A percentile compares a stretch with the other conserved stretches of the same genome.
These are phyloP conservation scores for Puffinus mauretanicus DNA, from an alignment of 2,113 vertebrate species.

Conservation along the genomic window DNA sequence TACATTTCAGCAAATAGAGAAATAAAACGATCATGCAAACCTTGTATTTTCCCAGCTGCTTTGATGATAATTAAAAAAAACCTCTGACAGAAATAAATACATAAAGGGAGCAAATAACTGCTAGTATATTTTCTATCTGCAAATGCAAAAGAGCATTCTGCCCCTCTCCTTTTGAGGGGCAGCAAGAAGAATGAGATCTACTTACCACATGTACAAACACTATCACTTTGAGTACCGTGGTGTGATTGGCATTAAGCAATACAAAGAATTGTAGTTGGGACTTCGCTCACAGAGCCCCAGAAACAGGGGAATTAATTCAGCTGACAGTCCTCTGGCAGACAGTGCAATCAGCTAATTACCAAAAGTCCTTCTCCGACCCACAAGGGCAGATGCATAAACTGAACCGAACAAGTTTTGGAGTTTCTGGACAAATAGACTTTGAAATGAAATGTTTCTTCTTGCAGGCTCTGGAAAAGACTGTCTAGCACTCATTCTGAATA, in stretches of 20 bases:
- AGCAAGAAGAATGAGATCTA: not conserved
- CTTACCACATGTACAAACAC: not conserved
- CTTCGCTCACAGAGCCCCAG: not conserved
- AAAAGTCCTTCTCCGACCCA: not conserved
- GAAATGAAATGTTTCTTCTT: not conserved
- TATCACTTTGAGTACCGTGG: not conserved
- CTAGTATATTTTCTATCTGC: not conserved
- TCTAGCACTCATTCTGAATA: not conserved
- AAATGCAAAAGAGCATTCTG: not conserved
- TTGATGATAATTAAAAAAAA: not conserved
- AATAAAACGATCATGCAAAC: not conserved
- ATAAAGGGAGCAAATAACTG: not conserved
- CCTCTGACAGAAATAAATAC: not conserved
- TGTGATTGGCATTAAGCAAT: not conserved
- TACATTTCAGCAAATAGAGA: not conserved
- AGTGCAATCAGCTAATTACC: not conserved
- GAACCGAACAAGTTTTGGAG: not conserved
- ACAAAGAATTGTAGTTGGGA: not conserved
- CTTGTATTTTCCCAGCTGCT: not conserved
- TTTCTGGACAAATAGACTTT: not conserved
- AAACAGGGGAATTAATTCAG: not conserved
- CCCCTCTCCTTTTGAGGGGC: not conserved
- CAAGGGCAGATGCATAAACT: not conserved
- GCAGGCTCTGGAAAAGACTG: not conserved
- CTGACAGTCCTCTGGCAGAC: not conserved